These are phyloP conservation scores for Dynastes grantii DNA, from an alignment of 2,888 invertebrate genomes.

Conservation along the genomic window DNA sequence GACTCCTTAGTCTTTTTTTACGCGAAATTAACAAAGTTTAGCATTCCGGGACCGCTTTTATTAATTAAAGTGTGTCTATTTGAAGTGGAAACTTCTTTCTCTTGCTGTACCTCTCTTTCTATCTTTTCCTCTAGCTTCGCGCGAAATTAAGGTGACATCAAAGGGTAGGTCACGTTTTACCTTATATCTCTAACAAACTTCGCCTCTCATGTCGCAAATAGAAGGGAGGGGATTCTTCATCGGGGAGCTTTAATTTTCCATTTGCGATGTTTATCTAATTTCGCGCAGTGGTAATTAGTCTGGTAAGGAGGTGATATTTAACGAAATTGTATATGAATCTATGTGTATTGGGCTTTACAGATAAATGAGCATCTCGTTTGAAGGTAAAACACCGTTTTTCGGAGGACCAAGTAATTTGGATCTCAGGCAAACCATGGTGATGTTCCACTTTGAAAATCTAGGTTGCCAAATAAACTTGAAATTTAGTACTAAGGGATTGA, in stretches of 20 bases:
- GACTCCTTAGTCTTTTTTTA: neutral
- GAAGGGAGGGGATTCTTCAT: neutral
- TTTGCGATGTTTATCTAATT: slow-evolving; percentile 17
- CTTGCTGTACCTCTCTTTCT: neutral
- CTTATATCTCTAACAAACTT: neutral
- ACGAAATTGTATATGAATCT: neutral
- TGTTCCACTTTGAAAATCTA: too few relatives aligned
- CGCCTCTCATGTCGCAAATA: neutral
- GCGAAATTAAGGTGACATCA: neutral
- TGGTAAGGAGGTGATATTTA: neutral
- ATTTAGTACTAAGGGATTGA: too few relatives aligned
- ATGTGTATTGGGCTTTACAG: too few relatives aligned
- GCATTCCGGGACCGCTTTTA: slow-evolving; percentile 28
- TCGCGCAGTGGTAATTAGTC: neutral
- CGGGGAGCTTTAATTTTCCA: slow-evolving; percentile 2
- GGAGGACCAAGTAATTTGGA: too few relatives aligned
- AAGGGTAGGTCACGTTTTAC: slow-evolving; percentile 18
- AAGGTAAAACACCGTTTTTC: too few relatives aligned
- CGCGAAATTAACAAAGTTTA: slow-evolving; percentile 39
- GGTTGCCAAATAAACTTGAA: too few relatives aligned
- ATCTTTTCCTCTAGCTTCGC: too few relatives aligned
- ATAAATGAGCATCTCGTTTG: too few relatives aligned
- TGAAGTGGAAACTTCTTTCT: slow-evolving; percentile 11
- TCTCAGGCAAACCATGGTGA: too few relatives aligned
- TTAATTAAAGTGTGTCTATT: slow-evolving; percentile 40